Base-by-base conservation (phyloP, 2,888 invertebrate species). In the Taphrorychus bicolor region DNA sequence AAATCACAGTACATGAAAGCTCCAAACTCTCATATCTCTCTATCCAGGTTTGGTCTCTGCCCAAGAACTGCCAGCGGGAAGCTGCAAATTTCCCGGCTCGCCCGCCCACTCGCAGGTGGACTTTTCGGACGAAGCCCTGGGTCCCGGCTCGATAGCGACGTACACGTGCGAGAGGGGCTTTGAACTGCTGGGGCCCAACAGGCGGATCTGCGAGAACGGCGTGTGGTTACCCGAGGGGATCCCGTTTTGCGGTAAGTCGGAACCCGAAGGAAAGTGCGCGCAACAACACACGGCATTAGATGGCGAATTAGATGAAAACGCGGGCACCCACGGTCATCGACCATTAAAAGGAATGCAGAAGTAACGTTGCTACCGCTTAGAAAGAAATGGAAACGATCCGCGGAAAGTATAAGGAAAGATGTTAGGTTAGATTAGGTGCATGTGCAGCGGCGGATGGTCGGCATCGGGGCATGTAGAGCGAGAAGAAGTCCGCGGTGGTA, bases 81-180 rank as follows among this genome's bases (percentile, higher is more conserved):
- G 81, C 66, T 96, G 96, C 81, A 88, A 91, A 73, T 96, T 94
- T 83, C 96, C 96, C 0, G 96, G 96, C 7, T 91, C 93, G 0
- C 96, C 96, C 7, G 94, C 95, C 1, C 96, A 96, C 83, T 92
- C 92, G 63, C 86, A 85, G 51, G 90, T 96, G 40, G 85, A 88
- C 18, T 95, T 96, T 82, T 90, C 92, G 17, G 88, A 88, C 76
- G 89, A 87, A 45, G 82, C 82, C 51, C 77, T 85, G 45, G 84
- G 84, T 5, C 80, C 83, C 3, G 91, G 89, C 11, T 87, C 91
- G 0, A 88, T 93, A 9, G 94, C 94, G 11, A 90, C 91, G 0
- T 96, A 96, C 81, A 85, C 88, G 45, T 96, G 96, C 77, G 96
- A 96, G 79, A 84, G 91, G 42, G 95, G 95, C 11, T 96, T 95